Base-by-base conservation (phyloP, 2,113 vertebrate species). In the Mormoops blainvillei region DNA sequence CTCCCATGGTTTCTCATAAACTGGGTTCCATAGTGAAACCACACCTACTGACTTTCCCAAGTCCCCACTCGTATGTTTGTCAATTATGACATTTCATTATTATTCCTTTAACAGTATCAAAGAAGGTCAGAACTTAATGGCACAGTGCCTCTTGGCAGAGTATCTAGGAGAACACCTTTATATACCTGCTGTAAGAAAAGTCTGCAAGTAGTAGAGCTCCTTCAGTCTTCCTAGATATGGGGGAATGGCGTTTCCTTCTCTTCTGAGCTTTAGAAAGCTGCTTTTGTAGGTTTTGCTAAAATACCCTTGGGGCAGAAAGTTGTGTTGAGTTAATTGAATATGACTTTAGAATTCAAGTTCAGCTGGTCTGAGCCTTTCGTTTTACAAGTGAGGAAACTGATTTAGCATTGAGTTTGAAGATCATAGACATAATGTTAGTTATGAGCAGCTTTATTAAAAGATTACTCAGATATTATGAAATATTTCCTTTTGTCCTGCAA, bases 381-480 rank as follows among this genome's bases (percentile, higher is more conserved):
- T 95, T 87, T 71, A 74, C 15, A 83, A 86, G 65, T 86, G 33
- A 76, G n/a, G 50, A 94, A 87, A 61, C 20, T 56, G 61, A 54
- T 78, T 90, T 89, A 83, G 24, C 48, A 31, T 67, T 94, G 70
- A 84, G 16, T 41, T 91, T 61, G 6, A 92, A 52, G 78, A 13
- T 89, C 85, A 16, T 87, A 92, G 68, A 77, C 4, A 43, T 89
- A 63, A 73, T 77, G 96, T 95, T n/a, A 71, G 4, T 85, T 96
- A 77, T 73, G 48, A 81, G 84, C 48, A 83, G 48, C 28, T 63
- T 96, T 94, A 83, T 45, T 45, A 76, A 93, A 89, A 74, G 24
- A 43, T 56, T 74, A 56, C 26, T 90, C 13, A 83, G 38, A 8
- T 67, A 52, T 71, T 65, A 82, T 54, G 61, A 94, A 82, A 71